Base-by-base conservation (phyloP, 2,113 vertebrate species). In the Strigops habroptila region DNA sequence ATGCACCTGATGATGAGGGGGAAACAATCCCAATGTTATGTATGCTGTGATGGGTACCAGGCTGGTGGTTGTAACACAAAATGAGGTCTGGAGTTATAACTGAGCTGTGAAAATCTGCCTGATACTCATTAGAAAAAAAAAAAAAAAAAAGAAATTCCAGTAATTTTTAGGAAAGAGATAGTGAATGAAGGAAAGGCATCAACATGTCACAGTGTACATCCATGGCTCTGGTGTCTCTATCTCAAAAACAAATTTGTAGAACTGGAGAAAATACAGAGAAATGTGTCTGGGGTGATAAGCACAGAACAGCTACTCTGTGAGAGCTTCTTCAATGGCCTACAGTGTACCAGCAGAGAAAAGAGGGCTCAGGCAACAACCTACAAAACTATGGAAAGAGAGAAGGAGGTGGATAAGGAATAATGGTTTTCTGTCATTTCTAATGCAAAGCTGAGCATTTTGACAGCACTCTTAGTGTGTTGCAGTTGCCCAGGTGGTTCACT, bases 161-260 rank as follows among this genome's bases (percentile, higher is more conserved):
- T 44, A 19, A 12, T 51, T 77, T 70, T 82, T 65, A 63, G 18
- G 49, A 65, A 83, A 60, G 21, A 59, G 30, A 19, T 21, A 28
- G 33, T 59, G 37, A 59, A 60, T 0, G 35, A 60, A 41, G 39
- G 13, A 28, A 52, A 57, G 24, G 30, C 0, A 0, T 52, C 24
- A 52, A 10, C 18, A 14, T 46, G 33, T 44, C 24, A 35, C 18
- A n/a, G 63, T 28, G 23, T 43, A 17, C 8, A 1, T 53, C n/a
- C 4, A 4, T 43, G 60, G n/a, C 10, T 89, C 53, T 63, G 27
- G 19, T 39, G 12, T 41, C 25, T 77, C 35, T 24, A 4, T 39
- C 41, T 74, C 53, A 74, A 48, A 92, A 59, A 0, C 27, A 55
- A 44, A 79, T 23, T 9, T 41, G 25, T 67, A 48, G 60, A 59